Evolutionary conservation across 2,113 vertebrate species (phyloP), one percentile per base, ranked within the genome.

Genomic region (Anarhynchus alexandrinus): DNA sequence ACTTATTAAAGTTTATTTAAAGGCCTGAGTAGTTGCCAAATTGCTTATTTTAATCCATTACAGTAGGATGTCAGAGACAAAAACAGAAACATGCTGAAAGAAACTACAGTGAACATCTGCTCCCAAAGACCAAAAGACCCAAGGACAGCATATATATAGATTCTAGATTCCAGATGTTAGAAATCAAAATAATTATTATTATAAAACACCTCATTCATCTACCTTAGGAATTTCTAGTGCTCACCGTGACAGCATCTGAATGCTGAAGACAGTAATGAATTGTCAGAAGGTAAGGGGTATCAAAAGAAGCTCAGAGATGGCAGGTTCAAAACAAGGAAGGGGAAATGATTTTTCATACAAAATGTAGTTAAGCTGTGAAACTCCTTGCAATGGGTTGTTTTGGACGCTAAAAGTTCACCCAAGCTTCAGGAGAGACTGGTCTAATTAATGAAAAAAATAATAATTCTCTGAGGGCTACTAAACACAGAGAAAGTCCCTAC

Each of bases 1-100:
- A 40, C 54, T 91, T 73, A 9, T 91, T 73, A 9, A 93, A 95
- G 88, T 96, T 96, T 97, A 95, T 93, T 92, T 94, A 94, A 95
- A 96, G 61, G 49, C 51, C 65, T 88, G 88, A 95, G 57, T 79
- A 79, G 88, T 40, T 96, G 95, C 90, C 97, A 97, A 90, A 94
- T 84, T 84, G 79, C 83, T 86, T 94, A 93, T 92, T 86, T 91
- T 90, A 95, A 84, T 90, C 79, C 85, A 86, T 91, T 94, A 93
- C 51, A 94, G 80, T 82, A 96, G 62, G 65, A 96, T 77, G 51
- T 80, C 61, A 82, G 59, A 91, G 85, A 77, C 57, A 93, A 92
- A 90, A 92, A 0, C 18, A 94, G 79, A 84, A 93, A 86, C 32
- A 93, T 72, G 43, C 29, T 88, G 76, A 95, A 94, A 92, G 81